Conservation (phyloP, 2,113 vertebrate genomes). For the Poeciliopsis prolifica region DNA sequence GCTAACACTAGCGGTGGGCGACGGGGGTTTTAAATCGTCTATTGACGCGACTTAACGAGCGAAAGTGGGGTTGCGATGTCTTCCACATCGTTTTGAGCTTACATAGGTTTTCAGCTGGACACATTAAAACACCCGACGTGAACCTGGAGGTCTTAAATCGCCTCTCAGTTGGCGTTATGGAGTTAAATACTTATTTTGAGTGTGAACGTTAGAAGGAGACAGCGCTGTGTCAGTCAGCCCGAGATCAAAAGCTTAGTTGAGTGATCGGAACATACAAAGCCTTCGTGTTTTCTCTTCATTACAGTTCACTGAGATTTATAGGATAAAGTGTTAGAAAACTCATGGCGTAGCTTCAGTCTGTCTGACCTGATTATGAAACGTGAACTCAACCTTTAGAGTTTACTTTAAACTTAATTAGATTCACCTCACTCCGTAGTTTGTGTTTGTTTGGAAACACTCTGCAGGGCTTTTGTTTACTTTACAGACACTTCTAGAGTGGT, state of each 20-base stretch:
- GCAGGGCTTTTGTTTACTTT: not conserved
- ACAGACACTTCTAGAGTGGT: not conserved
- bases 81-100: not conserved
- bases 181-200: slow-evolving; percentile 26
- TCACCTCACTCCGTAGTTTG: not conserved
- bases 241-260: slow-evolving; percentile 25
- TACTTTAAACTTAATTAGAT: slow-evolving; percentile 19
- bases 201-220: slow-evolving; percentile 11
- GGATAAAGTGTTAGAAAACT: not conserved
- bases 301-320: not conserved
- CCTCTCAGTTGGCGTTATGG: not conserved
- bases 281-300: not conserved
- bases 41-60: slow-evolving; percentile 67
- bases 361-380: slow-evolving; percentile 36
- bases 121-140: fast-evolving
- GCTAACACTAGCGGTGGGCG: slow-evolving; percentile 68
- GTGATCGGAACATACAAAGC: slow-evolving; percentile 7
- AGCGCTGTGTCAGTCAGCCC: slow-evolving; percentile 52
- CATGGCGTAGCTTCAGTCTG: not conserved
- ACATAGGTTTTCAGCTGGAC: fast-evolving
- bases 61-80: slow-evolving; percentile 42
- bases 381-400: slow-evolving; percentile 10
- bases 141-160: fast-evolving
- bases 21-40: slow-evolving; percentile 75
- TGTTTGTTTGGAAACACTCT: not conserved